Evolutionary conservation across 2,797 vertebrate species (phyloP), one percentile per base, ranked within the genome.

Genomic region (Malurus leucopterus): DNA sequence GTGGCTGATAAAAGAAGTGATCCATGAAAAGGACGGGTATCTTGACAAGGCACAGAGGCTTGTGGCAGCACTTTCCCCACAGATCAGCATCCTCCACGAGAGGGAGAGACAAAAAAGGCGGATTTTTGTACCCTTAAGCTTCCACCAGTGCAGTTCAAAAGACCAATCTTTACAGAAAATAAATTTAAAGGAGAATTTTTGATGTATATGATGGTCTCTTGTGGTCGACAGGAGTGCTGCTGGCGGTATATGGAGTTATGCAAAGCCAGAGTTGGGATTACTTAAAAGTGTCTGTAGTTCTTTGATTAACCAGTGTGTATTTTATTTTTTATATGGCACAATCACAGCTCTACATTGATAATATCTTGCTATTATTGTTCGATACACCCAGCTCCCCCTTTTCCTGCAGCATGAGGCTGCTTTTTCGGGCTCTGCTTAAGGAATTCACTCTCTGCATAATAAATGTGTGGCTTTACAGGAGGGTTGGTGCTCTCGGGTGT

Each of bases 151-250:
- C 93, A 97, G 96, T 98, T 98, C 97, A 98, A 97, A 98, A 97
- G 97, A 96, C 95, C 96, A 96, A 96, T 97, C 97, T 97, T 97
- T 97, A 97, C 96, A 97, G 97, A 97, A 97, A 98, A 97, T 97
- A 97, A 97, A 97, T 97, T 96, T 97, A 96, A 98, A 97, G 97
- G 97, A 96, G 97, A 98, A 97, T 97, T 98, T 97, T 97, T 97
- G 96, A 97, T 97, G 97, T 97, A 93, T 95, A 92, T 96, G 96
- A 97, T 84, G 92, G 97, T 97, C 97, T 97, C 97, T 96, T 89
- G 97, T 94, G 97, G 96, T 95, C 50, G 94, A 95, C 93, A 86
- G 94, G 95, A 96, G 92, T 15, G 94, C 97, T 97, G 96, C 95
- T 50, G 96, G 97, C 96, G 1, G 94, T 95, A n/a, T 95, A 75